These are phyloP conservation scores for Psettodes erumei DNA, from an alignment of 2,113 vertebrate genomes.

Conservation along the genomic window DNA sequence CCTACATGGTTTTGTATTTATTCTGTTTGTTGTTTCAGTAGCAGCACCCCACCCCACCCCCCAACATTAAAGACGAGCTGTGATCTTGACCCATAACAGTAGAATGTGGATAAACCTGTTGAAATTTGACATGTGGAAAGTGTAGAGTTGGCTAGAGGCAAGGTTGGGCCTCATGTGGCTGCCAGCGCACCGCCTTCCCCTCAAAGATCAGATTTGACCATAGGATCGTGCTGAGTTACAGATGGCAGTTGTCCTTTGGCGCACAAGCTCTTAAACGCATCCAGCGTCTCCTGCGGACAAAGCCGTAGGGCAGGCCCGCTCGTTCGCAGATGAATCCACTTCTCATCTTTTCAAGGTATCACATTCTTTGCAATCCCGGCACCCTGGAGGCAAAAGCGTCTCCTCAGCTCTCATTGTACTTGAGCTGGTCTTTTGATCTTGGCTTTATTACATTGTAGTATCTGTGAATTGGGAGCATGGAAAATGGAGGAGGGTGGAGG, in stretches of 20 bases:
- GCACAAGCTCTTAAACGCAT: conserved; percentile 5
- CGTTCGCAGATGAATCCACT: conserved; percentile 42
- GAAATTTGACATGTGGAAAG: conserved; percentile 17
- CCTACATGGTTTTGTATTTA: neutral
- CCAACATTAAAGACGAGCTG: neutral
- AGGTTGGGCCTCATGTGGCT: conserved; percentile 8
- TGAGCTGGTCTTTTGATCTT: conserved; percentile 62
- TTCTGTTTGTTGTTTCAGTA: no score
- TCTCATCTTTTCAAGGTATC: conserved; percentile 57
- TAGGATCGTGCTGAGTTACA: conserved; percentile 4
- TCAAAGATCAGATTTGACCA: conserved; percentile 28
- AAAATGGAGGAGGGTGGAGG: conserved; percentile 43
- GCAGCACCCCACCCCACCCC: no score
- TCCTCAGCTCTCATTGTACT: conserved; percentile 43
- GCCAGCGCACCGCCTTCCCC: neutral
- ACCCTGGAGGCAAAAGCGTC: conserved; percentile 39
- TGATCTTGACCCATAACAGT: neutral
- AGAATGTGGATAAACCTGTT: conserved; percentile 14
- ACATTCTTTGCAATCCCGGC: conserved; percentile 51
- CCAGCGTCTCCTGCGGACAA: conserved; percentile 49
- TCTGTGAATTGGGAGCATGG: conserved; percentile 65
- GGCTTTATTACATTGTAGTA: conserved; percentile 61
- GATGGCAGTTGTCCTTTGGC: neutral
- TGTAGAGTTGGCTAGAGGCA: conserved; percentile 2
- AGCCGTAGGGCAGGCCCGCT: conserved; percentile 31